A percentile compares a stretch with the other conserved stretches of the same genome.
Conservation (phyloP, 2,888 invertebrate species). For the Dolomedes plantarius region DNA sequence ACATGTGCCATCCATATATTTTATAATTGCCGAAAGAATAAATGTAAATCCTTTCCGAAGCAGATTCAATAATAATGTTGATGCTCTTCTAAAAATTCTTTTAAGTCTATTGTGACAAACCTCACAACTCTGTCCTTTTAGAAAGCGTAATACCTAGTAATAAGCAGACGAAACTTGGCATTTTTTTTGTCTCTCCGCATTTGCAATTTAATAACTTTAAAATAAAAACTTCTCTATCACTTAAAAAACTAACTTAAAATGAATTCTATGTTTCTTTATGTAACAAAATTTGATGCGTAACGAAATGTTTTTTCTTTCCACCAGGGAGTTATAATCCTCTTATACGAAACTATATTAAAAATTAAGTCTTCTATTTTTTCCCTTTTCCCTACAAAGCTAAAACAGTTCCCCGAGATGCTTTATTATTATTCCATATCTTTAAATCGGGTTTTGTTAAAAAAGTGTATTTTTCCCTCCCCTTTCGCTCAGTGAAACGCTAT, state of each 20-base stretch:
- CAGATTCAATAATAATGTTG: no score
- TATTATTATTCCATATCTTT: neutral
- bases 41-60: no score
- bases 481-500: neutral
- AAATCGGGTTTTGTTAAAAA: neutral
- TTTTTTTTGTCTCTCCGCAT: no score
- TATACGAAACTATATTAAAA: neutral
- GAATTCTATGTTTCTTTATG: neutral
- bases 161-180: no score
- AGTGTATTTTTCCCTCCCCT: neutral
- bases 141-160: no score
- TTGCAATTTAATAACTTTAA: neutral
- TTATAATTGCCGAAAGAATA: no score
- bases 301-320: no score
- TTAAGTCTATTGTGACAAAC: no score
- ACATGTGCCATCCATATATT: no score
- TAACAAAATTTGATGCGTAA: neutral
- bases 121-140: no score
- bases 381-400: neutral
- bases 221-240: neutral
- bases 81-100: no score
- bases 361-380: neutral
- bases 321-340: neutral
- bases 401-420: neutral
- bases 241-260: neutral